Percentiles rank a stretch among this genome's conserved stretches.
Evolutionary conservation across 2,888 invertebrate species (phyloP).

Genomic region (Cerastis leucographa): DNA sequence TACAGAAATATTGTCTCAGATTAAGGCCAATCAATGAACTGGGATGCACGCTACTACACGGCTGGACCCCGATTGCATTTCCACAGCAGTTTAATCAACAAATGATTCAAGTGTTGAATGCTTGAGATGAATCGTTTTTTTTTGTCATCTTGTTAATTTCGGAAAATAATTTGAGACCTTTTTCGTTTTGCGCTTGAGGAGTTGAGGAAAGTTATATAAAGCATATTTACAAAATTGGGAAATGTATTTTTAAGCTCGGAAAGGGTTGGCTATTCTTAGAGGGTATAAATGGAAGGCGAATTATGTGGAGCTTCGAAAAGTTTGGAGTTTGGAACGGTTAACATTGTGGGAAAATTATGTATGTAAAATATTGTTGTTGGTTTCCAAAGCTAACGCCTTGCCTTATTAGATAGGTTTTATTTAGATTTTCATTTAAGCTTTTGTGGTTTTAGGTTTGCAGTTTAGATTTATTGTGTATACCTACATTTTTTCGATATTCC

Average conservation of each 20-base stretch:
- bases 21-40: constrained; percentile 63
- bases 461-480: neutral
- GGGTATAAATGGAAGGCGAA: constrained; percentile 3
- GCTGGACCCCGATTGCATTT: constrained; percentile 32
- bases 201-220: constrained; percentile 1
- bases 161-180: neutral
- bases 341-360: constrained; percentile 15
- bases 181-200: neutral
- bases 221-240: neutral
- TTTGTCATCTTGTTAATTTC: constrained; percentile 4
- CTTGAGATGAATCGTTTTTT: neutral
- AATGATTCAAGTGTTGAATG: constrained; percentile 24
- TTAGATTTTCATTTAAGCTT: neutral
- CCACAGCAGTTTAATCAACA: constrained; percentile 40
- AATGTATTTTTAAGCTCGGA: constrained; percentile 10
- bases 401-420: too few relatives aligned
- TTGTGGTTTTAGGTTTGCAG: neutral
- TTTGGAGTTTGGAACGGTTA: constrained; percentile 5
- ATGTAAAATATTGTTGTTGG: neutral
- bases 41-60: constrained; percentile 23
- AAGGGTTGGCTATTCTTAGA: constrained; percentile 20
- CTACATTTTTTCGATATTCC: neutral
- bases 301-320: neutral
- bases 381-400: neutral
- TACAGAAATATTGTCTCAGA: constrained; percentile 48